Percentiles rank a stretch among this genome's conserved stretches.
Conservation (phyloP, 2,888 invertebrate genomes). For the Mycalesis mineus region DNA sequence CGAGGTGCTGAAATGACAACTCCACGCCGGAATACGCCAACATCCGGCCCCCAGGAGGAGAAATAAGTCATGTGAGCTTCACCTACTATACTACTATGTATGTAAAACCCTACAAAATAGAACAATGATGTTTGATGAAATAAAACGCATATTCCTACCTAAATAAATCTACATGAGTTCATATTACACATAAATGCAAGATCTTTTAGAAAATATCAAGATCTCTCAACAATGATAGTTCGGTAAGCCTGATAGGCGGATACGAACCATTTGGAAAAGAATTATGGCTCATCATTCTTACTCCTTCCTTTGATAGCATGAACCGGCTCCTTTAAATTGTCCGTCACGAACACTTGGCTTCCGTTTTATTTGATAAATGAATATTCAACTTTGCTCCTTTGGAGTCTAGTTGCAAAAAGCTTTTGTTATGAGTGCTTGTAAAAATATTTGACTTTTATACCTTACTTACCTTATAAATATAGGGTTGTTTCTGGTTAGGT, state of each 20-base stretch:
- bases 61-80: no score
- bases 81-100: no score
- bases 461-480: not conserved
- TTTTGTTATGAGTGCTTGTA: conserved; percentile 2
- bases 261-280: conserved; percentile 13
- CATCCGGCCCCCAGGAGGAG: no score
- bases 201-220: not conserved
- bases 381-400: conserved; percentile 20
- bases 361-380: conserved; percentile 26
- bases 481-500: no score
- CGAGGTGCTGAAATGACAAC: no score
- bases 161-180: no score
- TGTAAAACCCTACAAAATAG: no score
- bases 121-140: no score
- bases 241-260: conserved; percentile 6
- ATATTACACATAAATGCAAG: no score
- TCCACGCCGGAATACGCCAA: no score
- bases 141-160: no score
- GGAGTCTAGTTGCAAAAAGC: conserved; percentile 9
- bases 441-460: conserved; percentile 4
- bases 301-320: conserved; percentile 19
- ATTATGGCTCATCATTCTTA: conserved; percentile 21
- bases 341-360: conserved; percentile 24
- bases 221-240: conserved; percentile 10
- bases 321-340: conserved; percentile 22